Conservation (phyloP, 2,888 invertebrate genomes). For the Odiellus spinosus region DNA sequence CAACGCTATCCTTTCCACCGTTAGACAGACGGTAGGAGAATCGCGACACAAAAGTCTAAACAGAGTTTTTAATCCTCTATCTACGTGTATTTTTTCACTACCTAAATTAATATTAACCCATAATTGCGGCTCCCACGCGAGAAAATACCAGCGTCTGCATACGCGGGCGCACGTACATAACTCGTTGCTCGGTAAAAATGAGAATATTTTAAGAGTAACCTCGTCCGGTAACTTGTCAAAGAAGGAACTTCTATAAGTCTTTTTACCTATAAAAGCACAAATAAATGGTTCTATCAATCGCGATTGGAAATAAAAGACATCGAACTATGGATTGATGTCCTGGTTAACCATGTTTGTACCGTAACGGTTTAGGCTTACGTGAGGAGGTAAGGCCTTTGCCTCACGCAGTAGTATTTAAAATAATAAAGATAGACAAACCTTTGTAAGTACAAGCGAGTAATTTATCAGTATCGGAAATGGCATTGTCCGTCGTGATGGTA, state of each 20-base stretch:
- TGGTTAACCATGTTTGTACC: too few relatives aligned
- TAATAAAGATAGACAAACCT: too few relatives aligned
- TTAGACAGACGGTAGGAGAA: slow-evolving; percentile 47
- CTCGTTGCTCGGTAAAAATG: slow-evolving; percentile 51
- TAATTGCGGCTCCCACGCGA: slow-evolving; percentile 58
- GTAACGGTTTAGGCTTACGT: too few relatives aligned
- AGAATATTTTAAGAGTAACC: slow-evolving; percentile 49
- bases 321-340: too few relatives aligned
- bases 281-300: too few relatives aligned
- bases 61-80: slow-evolving; percentile 39
- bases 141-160: slow-evolving; percentile 54
- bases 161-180: slow-evolving; percentile 57
- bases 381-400: too few relatives aligned
- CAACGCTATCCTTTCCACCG: slow-evolving; percentile 47
- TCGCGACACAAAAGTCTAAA: slow-evolving; percentile 16
- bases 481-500: not conserved
- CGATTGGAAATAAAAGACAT: too few relatives aligned
- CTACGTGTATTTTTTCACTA: slow-evolving; percentile 44
- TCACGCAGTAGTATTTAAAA: too few relatives aligned
- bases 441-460: not conserved
- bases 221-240: slow-evolving; percentile 51
- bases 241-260: slow-evolving; percentile 12
- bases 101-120: slow-evolving; percentile 52
- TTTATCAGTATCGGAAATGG: not conserved
- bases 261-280: slow-evolving; percentile 10